These are phyloP conservation scores for Pelvicachromis taeniatus DNA, from an alignment of 2,113 vertebrate genomes.

Conservation along the genomic window DNA sequence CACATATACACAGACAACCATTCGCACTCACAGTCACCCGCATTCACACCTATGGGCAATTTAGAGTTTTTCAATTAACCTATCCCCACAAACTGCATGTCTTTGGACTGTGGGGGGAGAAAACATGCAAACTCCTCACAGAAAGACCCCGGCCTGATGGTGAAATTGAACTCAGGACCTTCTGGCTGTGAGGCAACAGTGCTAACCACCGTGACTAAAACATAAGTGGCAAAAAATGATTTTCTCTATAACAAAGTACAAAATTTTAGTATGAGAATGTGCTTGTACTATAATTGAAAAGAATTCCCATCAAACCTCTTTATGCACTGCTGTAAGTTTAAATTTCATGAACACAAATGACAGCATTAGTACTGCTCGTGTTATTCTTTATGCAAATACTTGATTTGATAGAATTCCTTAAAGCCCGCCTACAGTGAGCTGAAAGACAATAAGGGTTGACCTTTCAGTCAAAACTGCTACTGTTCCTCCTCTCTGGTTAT, in stretches of 20 bases:
- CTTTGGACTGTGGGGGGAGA: too few relatives aligned
- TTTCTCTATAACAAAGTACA: neutral
- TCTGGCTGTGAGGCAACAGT: too few relatives aligned
- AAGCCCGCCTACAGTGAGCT: neutral
- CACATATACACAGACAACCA: too few relatives aligned
- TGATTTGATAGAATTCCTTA: neutral
- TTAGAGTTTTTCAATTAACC: too few relatives aligned
- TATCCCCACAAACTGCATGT: too few relatives aligned
- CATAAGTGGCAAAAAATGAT: neutral
- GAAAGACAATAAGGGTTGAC: conserved; percentile 7
- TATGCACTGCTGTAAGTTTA: neutral
- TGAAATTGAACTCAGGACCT: too few relatives aligned
- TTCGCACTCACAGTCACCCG: too few relatives aligned
- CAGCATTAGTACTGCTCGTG: neutral
- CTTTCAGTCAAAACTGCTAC: conserved; percentile 14
- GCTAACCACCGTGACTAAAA: neutral
- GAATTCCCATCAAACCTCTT: neutral
- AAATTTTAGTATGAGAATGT: neutral
- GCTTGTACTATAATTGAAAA: too few relatives aligned
- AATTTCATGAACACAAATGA: neutral
- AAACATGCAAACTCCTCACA: too few relatives aligned
- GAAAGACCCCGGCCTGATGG: too few relatives aligned
- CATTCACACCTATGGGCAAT: too few relatives aligned
- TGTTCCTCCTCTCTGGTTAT: neutral
- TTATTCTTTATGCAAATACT: neutral